A percentile compares a stretch with the other conserved stretches of the same genome.
Conservation (phyloP, 1,140 invertebrate genomes). For the Melanaphis sacchari region DNA sequence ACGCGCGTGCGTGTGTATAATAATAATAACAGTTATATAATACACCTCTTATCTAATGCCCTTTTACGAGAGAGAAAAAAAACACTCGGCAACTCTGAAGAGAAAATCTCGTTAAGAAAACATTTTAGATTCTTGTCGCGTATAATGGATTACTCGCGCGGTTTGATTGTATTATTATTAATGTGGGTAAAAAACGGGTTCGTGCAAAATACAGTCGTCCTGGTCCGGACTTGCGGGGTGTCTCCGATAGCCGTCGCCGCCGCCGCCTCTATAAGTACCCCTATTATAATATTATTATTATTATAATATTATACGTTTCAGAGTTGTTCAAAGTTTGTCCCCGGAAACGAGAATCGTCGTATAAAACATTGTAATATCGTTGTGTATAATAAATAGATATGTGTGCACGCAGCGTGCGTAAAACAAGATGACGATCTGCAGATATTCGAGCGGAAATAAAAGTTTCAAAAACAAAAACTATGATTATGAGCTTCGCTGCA, state of each 20-base stretch:
- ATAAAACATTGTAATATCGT: background rate
- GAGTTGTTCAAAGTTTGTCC: background rate
- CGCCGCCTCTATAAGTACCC: background rate
- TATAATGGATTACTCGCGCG: constrained; percentile 1
- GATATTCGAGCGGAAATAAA: constrained; percentile 7
- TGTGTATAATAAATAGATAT: background rate
- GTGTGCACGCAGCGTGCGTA: background rate
- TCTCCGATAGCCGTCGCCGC: background rate
- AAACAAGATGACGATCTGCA: background rate
- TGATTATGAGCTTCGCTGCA: background rate
- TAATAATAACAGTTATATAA: background rate
- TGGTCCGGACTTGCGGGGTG: background rate
- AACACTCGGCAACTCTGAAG: background rate
- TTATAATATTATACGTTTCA: background rate
- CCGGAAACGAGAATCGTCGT: background rate
- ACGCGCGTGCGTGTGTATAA: background rate
- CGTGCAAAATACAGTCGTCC: background rate
- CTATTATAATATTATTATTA: background rate
- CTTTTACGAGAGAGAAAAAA: background rate
- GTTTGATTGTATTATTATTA: constrained; percentile 10
- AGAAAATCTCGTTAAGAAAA: constrained; percentile 35
- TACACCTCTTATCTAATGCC: background rate
- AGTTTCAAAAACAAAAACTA: constrained; percentile 34
- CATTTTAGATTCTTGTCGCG: constrained; percentile 43
- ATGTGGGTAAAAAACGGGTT: constrained; percentile 14